Conservation (phyloP, 2,797 vertebrate genomes). For the Sparidentex hasta region DNA sequence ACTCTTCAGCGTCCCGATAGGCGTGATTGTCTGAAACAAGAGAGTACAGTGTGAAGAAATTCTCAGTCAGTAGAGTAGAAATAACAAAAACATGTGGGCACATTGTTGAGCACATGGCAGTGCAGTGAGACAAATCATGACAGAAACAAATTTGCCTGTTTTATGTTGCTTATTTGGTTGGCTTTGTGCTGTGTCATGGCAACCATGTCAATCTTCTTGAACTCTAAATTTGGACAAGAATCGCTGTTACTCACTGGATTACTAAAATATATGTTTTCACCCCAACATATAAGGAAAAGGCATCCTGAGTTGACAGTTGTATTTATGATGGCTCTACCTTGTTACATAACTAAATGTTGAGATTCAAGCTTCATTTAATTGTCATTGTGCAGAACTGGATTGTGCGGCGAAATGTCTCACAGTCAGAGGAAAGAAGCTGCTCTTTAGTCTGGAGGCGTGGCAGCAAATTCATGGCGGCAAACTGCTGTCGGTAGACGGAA, state of each 20-base stretch:
- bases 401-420: too few relatives aligned
- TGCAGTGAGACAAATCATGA: conserved; percentile 18
- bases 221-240: background rate
- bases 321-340: background rate
- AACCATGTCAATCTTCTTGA: conserved; percentile 6
- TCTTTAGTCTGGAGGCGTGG: too few relatives aligned
- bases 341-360: background rate
- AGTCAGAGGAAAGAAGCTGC: too few relatives aligned
- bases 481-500: too few relatives aligned
- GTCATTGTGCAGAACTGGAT: too few relatives aligned
- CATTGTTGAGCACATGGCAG: background rate
- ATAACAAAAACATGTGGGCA: conserved; percentile 13
- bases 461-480: too few relatives aligned
- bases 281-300: background rate
- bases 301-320: background rate
- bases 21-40: conserved; percentile 4
- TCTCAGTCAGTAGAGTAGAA: conserved; percentile 35
- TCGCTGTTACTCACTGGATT: background rate
- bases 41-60: background rate
- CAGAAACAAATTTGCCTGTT: conserved; percentile 18
- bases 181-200: background rate
- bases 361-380: too few relatives aligned
- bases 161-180: conserved; percentile 1
- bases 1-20: conserved; percentile 19
- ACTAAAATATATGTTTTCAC: background rate